phyloP scores from a whole-genome alignment of 1,140 invertebrate genomes.

The Pogonognathellus flavescens region DNA sequence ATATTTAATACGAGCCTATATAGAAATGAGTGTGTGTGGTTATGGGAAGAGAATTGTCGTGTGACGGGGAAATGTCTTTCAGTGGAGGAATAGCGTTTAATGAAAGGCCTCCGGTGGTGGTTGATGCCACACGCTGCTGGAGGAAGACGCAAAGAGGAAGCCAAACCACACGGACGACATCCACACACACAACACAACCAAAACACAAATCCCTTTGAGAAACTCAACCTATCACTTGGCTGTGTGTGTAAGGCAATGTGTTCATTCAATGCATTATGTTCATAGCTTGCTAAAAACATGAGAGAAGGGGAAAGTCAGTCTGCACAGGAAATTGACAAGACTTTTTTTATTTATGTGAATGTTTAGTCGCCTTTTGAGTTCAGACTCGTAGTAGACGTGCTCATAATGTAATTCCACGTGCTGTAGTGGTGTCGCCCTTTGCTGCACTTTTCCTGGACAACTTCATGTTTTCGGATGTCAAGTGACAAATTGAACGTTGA shows the following conservation, averaged over 20 bases:
- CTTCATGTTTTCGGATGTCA: conserved; percentile 5
- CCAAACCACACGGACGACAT: conserved; percentile 12
- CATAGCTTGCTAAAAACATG: neutral
- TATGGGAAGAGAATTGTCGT: too few relatives aligned
- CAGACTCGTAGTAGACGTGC: too few relatives aligned
- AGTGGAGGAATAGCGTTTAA: conserved; percentile 35
- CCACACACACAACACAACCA: too few relatives aligned
- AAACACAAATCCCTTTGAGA: neutral
- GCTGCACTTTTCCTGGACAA: conserved; percentile 12
- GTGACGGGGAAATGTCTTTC: conserved; percentile 21
- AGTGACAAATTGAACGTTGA: conserved; percentile 6
- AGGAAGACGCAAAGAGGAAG: conserved; percentile 23
- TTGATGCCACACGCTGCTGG: conserved; percentile 34
- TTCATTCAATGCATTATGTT: neutral
- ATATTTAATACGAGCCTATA: too few relatives aligned
- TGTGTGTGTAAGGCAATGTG: too few relatives aligned
- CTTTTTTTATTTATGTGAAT: conserved; percentile 25
- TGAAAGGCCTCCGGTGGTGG: conserved; percentile 35
- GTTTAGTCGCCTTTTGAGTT: too few relatives aligned
- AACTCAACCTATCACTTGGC: conserved; percentile 3
- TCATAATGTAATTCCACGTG: conserved; percentile 14
- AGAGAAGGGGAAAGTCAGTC: neutral
- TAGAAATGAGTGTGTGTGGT: neutral
- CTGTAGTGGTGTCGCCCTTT: conserved; percentile 4
- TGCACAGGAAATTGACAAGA: conserved; percentile 19